phyloP scores from a whole-genome alignment of 1,140 invertebrate genomes.

The Brachionus manjavacas region DNA sequence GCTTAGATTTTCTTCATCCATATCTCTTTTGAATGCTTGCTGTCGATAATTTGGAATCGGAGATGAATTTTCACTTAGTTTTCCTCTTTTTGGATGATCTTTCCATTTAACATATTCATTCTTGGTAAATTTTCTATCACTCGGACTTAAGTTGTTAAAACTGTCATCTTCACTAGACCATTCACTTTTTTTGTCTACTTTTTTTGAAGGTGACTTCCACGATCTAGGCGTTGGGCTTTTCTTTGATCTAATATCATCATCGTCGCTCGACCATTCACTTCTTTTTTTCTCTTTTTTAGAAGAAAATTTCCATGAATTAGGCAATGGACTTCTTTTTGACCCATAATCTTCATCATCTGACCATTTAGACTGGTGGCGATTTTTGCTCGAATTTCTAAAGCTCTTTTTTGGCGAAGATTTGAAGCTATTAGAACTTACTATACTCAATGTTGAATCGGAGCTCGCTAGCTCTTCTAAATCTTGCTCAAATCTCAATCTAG shows the following conservation, averaged over 20 bases:
- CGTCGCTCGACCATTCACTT: background rate
- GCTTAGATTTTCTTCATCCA: background rate
- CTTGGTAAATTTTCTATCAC: background rate
- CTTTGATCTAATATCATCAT: background rate
- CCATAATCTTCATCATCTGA: background rate
- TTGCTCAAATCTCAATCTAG: background rate
- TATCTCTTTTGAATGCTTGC: background rate
- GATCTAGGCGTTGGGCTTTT: background rate
- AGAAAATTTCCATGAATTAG: background rate
- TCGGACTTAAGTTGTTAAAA: background rate
- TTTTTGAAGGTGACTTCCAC: background rate
- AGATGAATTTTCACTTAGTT: background rate
- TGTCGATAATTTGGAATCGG: background rate
- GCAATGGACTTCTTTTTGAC: background rate
- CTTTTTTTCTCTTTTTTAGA: background rate
- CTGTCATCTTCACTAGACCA: background rate
- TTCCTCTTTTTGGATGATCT: background rate
- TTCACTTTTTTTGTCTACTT: background rate
- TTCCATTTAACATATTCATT: background rate
- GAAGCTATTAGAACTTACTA: background rate
- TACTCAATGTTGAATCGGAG: constrained; percentile 1
- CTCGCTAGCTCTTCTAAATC: constrained; percentile 2
- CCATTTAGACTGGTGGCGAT: background rate
- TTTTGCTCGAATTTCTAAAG: background rate
- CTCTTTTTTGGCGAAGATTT: background rate